Evolutionary conservation across 2,113 vertebrate species (phyloP).

Genomic region (Sphaerodactylus townsendi): DNA sequence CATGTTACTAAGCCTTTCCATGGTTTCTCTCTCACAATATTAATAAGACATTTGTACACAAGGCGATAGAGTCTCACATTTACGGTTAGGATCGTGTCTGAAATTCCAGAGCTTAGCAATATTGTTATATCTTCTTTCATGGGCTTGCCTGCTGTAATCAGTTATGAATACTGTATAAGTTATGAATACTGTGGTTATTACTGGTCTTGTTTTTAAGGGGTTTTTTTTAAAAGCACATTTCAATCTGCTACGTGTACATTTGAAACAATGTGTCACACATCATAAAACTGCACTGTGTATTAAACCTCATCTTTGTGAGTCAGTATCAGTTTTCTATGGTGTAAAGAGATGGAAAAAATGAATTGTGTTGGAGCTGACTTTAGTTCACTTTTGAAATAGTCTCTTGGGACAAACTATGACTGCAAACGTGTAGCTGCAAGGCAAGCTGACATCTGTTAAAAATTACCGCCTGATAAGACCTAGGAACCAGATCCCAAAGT

Average conservation of each 20-base stretch:
- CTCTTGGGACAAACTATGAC: constrained; percentile 56
- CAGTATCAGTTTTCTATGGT: constrained; percentile 57
- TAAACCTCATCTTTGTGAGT: constrained; percentile 65
- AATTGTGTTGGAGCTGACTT: constrained; percentile 70
- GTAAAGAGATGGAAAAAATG: constrained; percentile 69
- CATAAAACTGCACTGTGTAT: constrained; percentile 59
- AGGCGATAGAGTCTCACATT: background rate
- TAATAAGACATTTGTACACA: background rate
- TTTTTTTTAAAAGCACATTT: constrained; percentile 37
- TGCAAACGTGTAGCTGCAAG: constrained; percentile 68
- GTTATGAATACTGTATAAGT: constrained; percentile 17
- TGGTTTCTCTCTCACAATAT: too few relatives aligned
- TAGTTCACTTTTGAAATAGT: constrained; percentile 67
- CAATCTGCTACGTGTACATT: constrained; percentile 41
- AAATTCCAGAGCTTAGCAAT: constrained; percentile 32
- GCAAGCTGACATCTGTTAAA: constrained; percentile 73
- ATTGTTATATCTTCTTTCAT: constrained; percentile 38
- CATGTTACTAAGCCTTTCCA: background rate
- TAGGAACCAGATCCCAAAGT: constrained; percentile 66
- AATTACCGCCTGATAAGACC: constrained; percentile 74
- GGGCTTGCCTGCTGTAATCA: constrained; percentile 34
- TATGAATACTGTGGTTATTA: constrained; percentile 13
- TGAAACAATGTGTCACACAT: constrained; percentile 57
- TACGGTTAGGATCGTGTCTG: background rate
- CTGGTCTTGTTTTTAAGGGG: background rate